Evolutionary conservation across 2,888 invertebrate genomes (phyloP), one percentile per base, ranked within the genome.

Genomic region (Alloscopus bannaensis): DNA sequence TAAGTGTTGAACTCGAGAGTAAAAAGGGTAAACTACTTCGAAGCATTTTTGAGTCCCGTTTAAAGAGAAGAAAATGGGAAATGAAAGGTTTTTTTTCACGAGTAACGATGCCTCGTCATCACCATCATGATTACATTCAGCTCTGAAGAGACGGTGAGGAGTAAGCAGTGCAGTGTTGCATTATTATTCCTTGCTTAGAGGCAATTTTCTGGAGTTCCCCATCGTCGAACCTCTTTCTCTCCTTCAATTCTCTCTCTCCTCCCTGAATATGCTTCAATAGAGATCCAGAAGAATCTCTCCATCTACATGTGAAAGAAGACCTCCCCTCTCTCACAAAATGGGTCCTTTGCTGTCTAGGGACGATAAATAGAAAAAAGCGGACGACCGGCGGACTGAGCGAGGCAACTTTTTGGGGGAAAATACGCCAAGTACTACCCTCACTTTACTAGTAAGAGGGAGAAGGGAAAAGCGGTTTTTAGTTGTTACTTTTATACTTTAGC

Each of bases 161-260:
- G n/a, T n/a, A n/a, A n/a, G n/a, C n/a, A n/a, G n/a, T n/a, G 3
- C 59, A 29, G 22, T 59, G 59, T 59, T 29, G 20, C 59, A 36
- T 36, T 59, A 59, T 59, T 59, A 36, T 31, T 26, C 18, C 24
- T n/a, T 40, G 52, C 72, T 64, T 24, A 40, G 8, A 62, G 52
- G 71, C 71, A 71, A 52, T 31, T 36, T 36, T 71, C 62, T 62
- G 50, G 42, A 62, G 71, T 62, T 28, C 62, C 47, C 62, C 62
- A n/a, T 57, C 29, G 28, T n/a, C 28, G n/a, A 16, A 16, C 3
- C 57, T 29, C 28, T 57, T 18, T 57, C 57, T 13, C 29, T 57
- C 57, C 57, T 28, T 57, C 16, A 26, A 18, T 11, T 18, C 16
- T 31, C 36, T 29, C 28, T 57, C 20, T 18, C 18, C 50, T 22